Evolutionary conservation across 2,113 vertebrate genomes (phyloP), one percentile per base, ranked within the genome.

Genomic region (Tinamus guttatus): DNA sequence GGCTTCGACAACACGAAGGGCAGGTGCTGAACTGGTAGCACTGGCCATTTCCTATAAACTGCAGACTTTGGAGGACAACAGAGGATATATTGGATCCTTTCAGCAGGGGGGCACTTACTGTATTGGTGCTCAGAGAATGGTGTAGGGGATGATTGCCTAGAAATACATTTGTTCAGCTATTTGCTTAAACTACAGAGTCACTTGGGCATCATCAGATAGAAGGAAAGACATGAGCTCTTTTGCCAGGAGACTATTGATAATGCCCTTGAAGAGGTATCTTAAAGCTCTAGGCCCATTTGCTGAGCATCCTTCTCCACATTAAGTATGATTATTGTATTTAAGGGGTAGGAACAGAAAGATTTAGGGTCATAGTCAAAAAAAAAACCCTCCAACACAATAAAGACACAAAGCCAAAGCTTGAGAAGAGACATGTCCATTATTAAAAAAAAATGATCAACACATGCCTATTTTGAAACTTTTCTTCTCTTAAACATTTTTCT

Each of bases 121-220:
- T 76, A 51, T 4, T 49, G 40, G 65, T 71, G 74, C 51, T 81
- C 5, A 9, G 77, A 87, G 64, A 84, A 81, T 13, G 65, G 80
- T 22, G 27, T 58, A 41, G 80, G 73, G 65, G 69, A 87, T 89
- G 80, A 62, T 49, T 28, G 18, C 62, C 62, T 84, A 62, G 65
- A 94, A 93, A 85, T 79, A 76, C 21, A 88, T 90, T 88, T 86
- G 58, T 77, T 94, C 89, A 93, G 92, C 58, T 96, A 84, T 96
- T 96, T 89, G 74, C 63, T 84, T 87, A 81, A 96, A 90, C 90
- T 90, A 63, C 59, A 69, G 83, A 86, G 73, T 58, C 87, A 95
- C 85, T 78, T 93, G 87, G 92, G 94, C 90, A 86, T 40, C 54
- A 86, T 85, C 86, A 96, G 30, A 65, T 41, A 62, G 69, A 84